Evolutionary conservation across 1,140 invertebrate species (phyloP), one percentile per base, ranked within the genome.

Genomic region (Caerostris extrusa): DNA sequence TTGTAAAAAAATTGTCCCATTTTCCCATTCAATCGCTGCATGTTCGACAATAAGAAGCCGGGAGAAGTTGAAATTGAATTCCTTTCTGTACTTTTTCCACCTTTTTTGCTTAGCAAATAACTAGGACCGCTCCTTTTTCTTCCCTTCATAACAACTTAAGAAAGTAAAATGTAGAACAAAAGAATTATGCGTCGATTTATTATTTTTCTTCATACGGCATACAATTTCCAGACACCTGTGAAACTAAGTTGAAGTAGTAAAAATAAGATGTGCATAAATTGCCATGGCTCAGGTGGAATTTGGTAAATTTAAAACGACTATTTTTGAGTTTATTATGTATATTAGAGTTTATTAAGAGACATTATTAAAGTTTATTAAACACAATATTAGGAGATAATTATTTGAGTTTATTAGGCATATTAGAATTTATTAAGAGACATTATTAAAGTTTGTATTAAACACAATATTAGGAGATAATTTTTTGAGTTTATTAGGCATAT

Each of bases 1-100:
- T 88, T 88, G 58, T 88, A 88, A 88, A 88, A 85, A 88, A 88
- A 88, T 67, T 88, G 60, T 88, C 61, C 86, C 86, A 88, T 88
- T 88, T 67, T 34, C 19, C 58, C 60, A 64, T 88, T 88, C 86
- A 88, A 67, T 64, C 86, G 61, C 86, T 67, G 61, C 86, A 8
- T 88, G 86, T 88, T 67, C 86, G 57, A 88, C 61, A 88, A 88
- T 88, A 88, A 85, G 57, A 12, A 85, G 55, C 83, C 58, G n/a
- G 55, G 50, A 82, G 77, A 82, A 86, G 17, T 34, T 67, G 50
- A 67, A 88, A 67, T 88, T 67, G 86, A 88, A 88, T 88, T 88
- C 86, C 34, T 88, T 85, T 85, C 82, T 85, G 14, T 57, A 58
- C n/a, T 85, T 85, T 85, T 85, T 64, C 12, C 61, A 14, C 83